Conservation (phyloP, 2,888 invertebrate species). For the Chaetoderma sp. region DNA sequence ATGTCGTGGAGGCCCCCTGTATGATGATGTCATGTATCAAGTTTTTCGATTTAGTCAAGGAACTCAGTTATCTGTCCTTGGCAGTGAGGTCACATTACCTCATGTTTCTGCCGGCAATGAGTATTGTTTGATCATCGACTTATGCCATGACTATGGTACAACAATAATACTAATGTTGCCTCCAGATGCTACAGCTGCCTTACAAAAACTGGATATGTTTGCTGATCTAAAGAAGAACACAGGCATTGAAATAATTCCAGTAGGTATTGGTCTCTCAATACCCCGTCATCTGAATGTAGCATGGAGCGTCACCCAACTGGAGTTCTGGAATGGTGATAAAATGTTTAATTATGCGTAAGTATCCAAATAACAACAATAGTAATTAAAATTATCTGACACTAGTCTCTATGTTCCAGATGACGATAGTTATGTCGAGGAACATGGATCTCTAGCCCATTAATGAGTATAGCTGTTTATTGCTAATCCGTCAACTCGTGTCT, state of each 20-base stretch:
- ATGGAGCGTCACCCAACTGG: not conserved
- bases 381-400: too few species aligned
- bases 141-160: not conserved
- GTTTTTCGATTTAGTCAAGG: not conserved
- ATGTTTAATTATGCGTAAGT: not conserved
- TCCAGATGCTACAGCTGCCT: not conserved
- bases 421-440: too few species aligned
- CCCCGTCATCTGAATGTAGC: not conserved
- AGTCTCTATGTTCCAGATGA: too few species aligned
- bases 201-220: not conserved
- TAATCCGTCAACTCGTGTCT: too few species aligned
- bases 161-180: conserved; percentile 2
- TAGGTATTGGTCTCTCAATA: not conserved
- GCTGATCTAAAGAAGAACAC: not conserved
- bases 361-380: too few species aligned
- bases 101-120: not conserved
- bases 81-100: not conserved
- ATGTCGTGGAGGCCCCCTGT: not conserved
- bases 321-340: conserved; percentile 3
- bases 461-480: too few species aligned
- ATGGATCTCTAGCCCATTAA: too few species aligned
- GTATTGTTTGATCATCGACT: conserved; percentile 1
- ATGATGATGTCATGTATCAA: not conserved
- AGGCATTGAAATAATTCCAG: not conserved
- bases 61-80: not conserved